These are phyloP conservation scores for Tokudaia muenninki DNA, from an alignment of 2,797 vertebrate genomes.

Conservation along the genomic window DNA sequence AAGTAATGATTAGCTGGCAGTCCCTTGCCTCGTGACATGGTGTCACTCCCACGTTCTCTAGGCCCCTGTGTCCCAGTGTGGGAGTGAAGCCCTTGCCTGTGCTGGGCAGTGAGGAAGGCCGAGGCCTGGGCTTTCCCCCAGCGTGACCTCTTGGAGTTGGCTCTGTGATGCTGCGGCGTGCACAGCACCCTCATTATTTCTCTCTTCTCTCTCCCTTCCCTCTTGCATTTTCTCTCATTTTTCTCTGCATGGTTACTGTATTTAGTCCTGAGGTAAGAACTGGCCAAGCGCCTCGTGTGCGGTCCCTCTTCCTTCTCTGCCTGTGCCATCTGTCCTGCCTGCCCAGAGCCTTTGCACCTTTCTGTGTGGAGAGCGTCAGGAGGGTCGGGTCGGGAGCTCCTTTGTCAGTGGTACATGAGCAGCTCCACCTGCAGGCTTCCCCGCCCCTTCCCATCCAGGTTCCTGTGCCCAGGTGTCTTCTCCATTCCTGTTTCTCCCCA, in stretches of 20 bases:
- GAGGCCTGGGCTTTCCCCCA: slow-evolving; percentile 22
- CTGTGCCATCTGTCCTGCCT: slow-evolving; percentile 26
- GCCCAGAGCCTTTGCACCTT: slow-evolving; percentile 71
- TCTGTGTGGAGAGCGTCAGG: slow-evolving; percentile 19
- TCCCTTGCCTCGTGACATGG: accelerated
- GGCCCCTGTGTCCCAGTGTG: not conserved
- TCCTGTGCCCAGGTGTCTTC: slow-evolving; percentile 46
- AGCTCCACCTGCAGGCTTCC: slow-evolving; percentile 17
- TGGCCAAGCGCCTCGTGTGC: not conserved
- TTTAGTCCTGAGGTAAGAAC: slow-evolving; percentile 89
- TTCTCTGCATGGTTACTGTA: slow-evolving; percentile 88
- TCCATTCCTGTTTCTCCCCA: slow-evolving; percentile 48
- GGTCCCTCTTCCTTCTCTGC: not conserved
- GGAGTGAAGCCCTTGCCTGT: accelerated
- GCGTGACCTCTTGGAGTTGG: not conserved
- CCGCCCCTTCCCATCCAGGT: slow-evolving; percentile 29
- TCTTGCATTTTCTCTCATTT: slow-evolving; percentile 84
- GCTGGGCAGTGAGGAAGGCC: not conserved
- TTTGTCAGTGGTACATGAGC: not conserved
- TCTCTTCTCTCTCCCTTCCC: slow-evolving; percentile 79
- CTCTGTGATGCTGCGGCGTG: not conserved
- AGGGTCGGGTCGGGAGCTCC: slow-evolving; percentile 68
- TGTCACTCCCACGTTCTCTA: accelerated
- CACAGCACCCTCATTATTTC: slow-evolving; percentile 49
- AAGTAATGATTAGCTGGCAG: not conserved